Evolutionary conservation across 2,113 vertebrate species (phyloP).

Genomic region (Poicephalus meyeri): DNA sequence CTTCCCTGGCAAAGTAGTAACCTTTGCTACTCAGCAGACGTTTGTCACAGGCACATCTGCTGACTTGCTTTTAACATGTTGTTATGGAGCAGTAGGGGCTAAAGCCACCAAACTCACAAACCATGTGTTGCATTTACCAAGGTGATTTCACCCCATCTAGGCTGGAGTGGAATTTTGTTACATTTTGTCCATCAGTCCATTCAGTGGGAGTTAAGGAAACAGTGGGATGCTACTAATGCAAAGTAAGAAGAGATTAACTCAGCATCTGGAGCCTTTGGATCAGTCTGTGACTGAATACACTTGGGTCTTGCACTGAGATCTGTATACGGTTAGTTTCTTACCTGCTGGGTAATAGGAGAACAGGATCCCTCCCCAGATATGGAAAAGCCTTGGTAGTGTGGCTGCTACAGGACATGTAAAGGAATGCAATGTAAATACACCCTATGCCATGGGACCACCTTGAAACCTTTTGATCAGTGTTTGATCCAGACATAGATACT

Average conservation of each 20-base stretch:
- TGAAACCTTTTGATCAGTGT: not conserved
- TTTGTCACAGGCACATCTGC: not conserved
- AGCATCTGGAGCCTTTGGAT: not conserved
- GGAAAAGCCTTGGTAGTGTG: not conserved
- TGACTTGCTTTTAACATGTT: not conserved
- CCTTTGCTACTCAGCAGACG: not conserved
- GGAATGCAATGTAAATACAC: not conserved
- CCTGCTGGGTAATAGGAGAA: not conserved
- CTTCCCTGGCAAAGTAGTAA: not conserved
- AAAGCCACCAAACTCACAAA: not conserved
- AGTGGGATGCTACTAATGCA: not conserved
- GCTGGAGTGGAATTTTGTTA: not conserved
- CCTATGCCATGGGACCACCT: not conserved
- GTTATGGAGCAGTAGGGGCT: not conserved
- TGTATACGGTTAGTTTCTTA: not conserved
- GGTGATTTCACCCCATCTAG: not conserved
- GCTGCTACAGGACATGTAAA: not conserved
- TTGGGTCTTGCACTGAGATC: not conserved
- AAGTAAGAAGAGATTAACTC: not conserved
- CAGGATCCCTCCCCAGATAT: not conserved
- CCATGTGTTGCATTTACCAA: not conserved
- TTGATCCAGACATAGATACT: not conserved
- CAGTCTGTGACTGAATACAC: not conserved
- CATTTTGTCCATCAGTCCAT: not conserved
- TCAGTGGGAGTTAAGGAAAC: not conserved